These are phyloP conservation scores for Himalopsyche kuldschensis DNA, from an alignment of 2,888 invertebrate species.

Conservation along the genomic window DNA sequence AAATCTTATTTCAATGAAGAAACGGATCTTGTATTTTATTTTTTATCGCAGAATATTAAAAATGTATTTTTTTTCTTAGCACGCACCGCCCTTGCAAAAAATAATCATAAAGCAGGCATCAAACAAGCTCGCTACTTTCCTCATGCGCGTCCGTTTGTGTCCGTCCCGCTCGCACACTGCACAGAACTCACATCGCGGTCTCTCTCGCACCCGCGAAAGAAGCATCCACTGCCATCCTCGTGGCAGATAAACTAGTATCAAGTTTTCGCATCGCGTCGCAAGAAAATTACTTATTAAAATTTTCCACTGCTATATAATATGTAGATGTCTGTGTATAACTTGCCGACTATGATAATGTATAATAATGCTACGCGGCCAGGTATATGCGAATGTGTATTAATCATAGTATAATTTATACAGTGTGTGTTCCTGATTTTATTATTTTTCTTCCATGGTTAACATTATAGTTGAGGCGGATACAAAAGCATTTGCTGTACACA, in stretches of 20 bases:
- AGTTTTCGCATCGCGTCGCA: conserved; percentile 29
- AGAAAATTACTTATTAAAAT: conserved; percentile 35
- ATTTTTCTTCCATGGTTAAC: too few species aligned
- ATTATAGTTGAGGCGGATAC: too few species aligned
- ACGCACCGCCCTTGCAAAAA: conserved; percentile 17
- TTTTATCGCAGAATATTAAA: neutral
- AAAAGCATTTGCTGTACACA: too few species aligned
- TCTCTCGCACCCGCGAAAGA: conserved; percentile 4
- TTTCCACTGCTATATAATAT: conserved; percentile 10
- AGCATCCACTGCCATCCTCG: neutral
- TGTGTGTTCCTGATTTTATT: neutral
- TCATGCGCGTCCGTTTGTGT: neutral
- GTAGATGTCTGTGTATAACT: neutral
- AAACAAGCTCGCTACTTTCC: conserved; percentile 6
- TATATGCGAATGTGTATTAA: neutral
- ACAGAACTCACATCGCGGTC: neutral
- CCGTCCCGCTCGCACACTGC: neutral
- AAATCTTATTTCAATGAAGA: too few species aligned
- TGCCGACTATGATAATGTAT: neutral
- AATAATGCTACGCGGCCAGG: conserved; percentile 1
- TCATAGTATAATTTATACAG: neutral
- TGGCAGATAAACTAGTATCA: conserved; percentile 1
- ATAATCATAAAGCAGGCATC: conserved; percentile 27
- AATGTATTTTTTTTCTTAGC: neutral
- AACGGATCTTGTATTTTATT: too few species aligned